Evolutionary conservation across 2,888 invertebrate species (phyloP), one percentile per base, ranked within the genome.

Genomic region (Metacarcinus magister): DNA sequence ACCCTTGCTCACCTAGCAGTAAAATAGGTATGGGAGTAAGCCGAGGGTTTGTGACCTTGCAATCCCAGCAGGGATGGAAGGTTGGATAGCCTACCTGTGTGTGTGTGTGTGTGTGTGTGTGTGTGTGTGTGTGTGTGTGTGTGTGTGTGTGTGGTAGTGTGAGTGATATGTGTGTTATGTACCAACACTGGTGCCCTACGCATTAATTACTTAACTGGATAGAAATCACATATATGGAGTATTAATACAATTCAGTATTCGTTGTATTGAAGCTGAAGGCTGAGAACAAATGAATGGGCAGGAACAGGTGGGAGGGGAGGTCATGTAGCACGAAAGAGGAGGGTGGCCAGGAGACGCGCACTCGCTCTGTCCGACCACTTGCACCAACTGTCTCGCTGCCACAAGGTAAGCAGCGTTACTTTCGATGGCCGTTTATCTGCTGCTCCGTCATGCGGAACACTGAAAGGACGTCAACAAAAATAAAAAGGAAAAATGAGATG

Each of bases 331-430:
- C 19, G 10, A 46, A 23, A 32, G 54, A 16, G 46, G 46, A 94
- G 87, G 89, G 48, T 19, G 39, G 87, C 8, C 8, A 48, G 82
- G 82, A 82, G 32, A 32, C 82, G 82, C 82, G 82, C 82, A 28
- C 82, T 32, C 67, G 32, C 82, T 82, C 32, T 13, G 82, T 32
- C 82, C 82, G 10, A 32, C 19, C 82, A 32, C 82, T 82, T 82
- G 82, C 28, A 82, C 32, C 82, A 8, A 82, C 32, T 13, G 67
- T 82, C 82, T 82, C 82, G 8, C 82, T 75, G 75, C 82, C 82
- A 82, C 82, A 32, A 82, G 82, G 82, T 82, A 82, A 32, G 23
- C 82, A 82, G 82, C 82, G 82, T 82, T 82, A 82, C 82, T 82
- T 82, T 82, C 82, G 28, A 28, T 13, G 82, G 82, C 32, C 82